Evolutionary conservation across 64 coral and sea anemone genomes (phyloP), one percentile per base, ranked within the genome.

Genomic region (Stichodactyla mertensii): DNA sequence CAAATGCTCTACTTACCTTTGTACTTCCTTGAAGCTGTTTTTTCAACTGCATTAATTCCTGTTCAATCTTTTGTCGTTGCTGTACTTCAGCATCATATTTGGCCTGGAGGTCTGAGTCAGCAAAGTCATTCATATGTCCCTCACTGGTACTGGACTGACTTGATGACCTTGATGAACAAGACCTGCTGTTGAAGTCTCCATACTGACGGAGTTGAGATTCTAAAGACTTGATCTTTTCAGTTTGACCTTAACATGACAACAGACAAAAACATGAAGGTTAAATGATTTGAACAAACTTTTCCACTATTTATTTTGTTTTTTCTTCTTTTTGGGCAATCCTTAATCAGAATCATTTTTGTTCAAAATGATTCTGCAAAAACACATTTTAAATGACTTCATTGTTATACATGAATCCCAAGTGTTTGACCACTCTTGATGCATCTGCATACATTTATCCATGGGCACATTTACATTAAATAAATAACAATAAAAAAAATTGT

Each of bases 181-280:
- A 91, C 16, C 83, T 27, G 36, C 92, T 89, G 79, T 61, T 86
- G 19, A n/a, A 22, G 62, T 66, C 62, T 20, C 62, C 62, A 66
- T n/a, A 66, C 5, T 66, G 62, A 22, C 8, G 62, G 4, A 66
- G 19, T 66, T n/a, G 62, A 66, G 62, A 66, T 59, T 95, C 89
- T 16, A 95, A 55, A 13, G 69, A 61, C 64, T 86, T 88, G 6
- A 95, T 88, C 86, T 71, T 88, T 55, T 92, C 89, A 82, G 55
- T 95, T 81, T 95, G 93, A 16, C 93, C 93, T 95, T 19, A 86
- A 27, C 16, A 26, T 11, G 45, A 6, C 62, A 66, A 66, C 19
- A 66, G 57, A 45, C 36, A 45, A 45, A 45, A 45, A 45, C 36
- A 45, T 45, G 36, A 45, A 45, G 36, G 36, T 45, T 45, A 45